Percentiles rank a stretch among this genome's conserved stretches.
Evolutionary conservation across 1,140 invertebrate genomes (phyloP).

Genomic region (Drosophila sp.): DNA sequence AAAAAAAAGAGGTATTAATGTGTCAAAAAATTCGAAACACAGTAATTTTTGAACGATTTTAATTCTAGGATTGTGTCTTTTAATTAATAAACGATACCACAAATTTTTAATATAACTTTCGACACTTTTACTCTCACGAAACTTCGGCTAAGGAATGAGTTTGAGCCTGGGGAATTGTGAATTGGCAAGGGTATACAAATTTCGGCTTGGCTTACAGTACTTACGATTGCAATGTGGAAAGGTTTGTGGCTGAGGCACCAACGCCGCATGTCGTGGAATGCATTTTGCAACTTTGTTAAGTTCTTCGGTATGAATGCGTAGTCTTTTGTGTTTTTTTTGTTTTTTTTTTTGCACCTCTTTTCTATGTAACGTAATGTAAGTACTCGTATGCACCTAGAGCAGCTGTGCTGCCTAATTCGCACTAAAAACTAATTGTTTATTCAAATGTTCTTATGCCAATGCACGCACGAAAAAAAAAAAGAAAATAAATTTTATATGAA

Average conservation of each 20-base stretch:
- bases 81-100: too few species aligned
- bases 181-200: not conserved
- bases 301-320: conserved; percentile 39
- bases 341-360: not conserved
- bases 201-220: conserved; percentile 21
- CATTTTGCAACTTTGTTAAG: conserved; percentile 59
- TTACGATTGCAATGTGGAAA: conserved; percentile 67
- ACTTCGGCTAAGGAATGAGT: too few species aligned
- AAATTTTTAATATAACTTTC: too few species aligned
- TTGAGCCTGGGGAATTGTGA: too few species aligned
- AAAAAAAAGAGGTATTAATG: too few species aligned
- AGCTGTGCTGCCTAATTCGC: conserved; percentile 7
- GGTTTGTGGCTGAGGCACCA: conserved; percentile 72
- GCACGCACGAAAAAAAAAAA: conserved; percentile 42
- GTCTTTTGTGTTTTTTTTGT: not conserved
- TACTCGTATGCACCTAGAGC: not conserved
- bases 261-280: conserved; percentile 81
- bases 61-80: too few species aligned
- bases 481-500: not conserved
- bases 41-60: too few species aligned
- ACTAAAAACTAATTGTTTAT: conserved; percentile 13
- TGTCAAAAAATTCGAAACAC: too few species aligned
- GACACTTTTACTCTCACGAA: too few species aligned
- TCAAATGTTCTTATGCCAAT: conserved; percentile 42
- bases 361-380: not conserved